These are phyloP conservation scores for Ornithoptera priamus DNA, from an alignment of 2,888 invertebrate genomes.

Conservation along the genomic window DNA sequence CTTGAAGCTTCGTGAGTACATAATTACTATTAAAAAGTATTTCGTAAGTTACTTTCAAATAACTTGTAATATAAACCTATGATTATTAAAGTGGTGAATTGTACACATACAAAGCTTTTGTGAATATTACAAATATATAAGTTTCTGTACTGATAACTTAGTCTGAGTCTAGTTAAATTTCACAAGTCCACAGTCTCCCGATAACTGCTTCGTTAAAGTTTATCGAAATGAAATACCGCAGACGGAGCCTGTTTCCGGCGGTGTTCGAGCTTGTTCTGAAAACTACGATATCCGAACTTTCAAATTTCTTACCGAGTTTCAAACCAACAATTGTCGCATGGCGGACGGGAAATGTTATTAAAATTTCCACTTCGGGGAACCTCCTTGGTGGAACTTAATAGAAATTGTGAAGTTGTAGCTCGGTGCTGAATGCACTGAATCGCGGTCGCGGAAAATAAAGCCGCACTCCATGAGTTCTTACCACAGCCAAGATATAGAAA, in stretches of 20 bases:
- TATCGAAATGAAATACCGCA: constrained; percentile 3
- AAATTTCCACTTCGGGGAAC: constrained; percentile 15
- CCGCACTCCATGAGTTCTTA: neutral
- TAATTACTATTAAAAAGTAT: neutral
- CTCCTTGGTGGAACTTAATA: constrained; percentile 12
- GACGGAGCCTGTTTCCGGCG: neutral
- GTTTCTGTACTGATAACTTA: neutral
- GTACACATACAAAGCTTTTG: too few species aligned
- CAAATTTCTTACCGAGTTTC: neutral
- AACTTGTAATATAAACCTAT: too few species aligned
- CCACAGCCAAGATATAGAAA: constrained; percentile 10
- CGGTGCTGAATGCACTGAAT: constrained; percentile 5
- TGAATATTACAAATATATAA: neutral
- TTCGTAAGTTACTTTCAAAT: too few species aligned
- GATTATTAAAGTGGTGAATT: too few species aligned
- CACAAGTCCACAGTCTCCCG: neutral
- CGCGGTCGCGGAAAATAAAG: constrained; percentile 9
- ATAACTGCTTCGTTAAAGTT: constrained; percentile 5
- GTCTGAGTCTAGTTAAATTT: neutral
- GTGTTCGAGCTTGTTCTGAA: constrained; percentile 1
- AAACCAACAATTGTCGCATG: neutral
- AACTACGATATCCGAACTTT: constrained; percentile 4
- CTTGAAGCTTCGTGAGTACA: neutral
- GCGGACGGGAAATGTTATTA: constrained; percentile 9
- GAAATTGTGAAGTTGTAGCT: constrained; percentile 24